Base-by-base conservation (phyloP, 2,797 vertebrate species). In the Notolabrus celidotus region DNA sequence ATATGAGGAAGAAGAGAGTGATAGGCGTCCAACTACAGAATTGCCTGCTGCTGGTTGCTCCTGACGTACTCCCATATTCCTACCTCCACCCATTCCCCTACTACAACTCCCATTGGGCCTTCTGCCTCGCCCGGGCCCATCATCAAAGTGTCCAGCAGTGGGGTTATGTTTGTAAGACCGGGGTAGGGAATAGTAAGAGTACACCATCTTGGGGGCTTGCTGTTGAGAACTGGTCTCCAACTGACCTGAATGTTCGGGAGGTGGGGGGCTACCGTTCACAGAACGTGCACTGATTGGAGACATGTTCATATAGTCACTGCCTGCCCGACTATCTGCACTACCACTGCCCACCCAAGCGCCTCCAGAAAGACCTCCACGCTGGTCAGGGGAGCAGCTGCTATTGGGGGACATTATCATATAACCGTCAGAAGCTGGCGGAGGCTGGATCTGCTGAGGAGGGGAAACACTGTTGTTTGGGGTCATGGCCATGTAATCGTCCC, bases 241-340 rank as follows among this genome's bases (percentile, higher is more conserved):
- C 41, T 75, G 84, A 34, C 53, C 33, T 2, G 69, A 45, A 55
- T 82, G 72, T 12, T 90, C 64, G 42, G 84, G 67, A 53, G 88
- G 87, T 14, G 93, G 93, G 8, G 92, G 88, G 27, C 86, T 93
- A 25, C 89, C 92, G 8, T 87, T 93, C 46, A 92, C 92, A 17
- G 92, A 93, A 4, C 84, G 92, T 19, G 92, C 75, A 12, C 92
- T 94, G 64, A 94, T 92, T 6, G 95, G 94, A 19, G 94, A 96
- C 95, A 96, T 96, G 84, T 95, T 95, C 94, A 96, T 91, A 27
- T 96, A 96, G 78, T 96, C 95, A 10, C 93, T 92, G 56, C 87
- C 89, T 7, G 89, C 85, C 43, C 90, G 80, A 69, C 90, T 92
- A 57, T 95, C 94, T 4, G 92, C 91, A 46, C 88, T 94, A 25